phyloP scores from a whole-genome alignment of 2,113 vertebrate genomes.

The Seriola dumerili region DNA sequence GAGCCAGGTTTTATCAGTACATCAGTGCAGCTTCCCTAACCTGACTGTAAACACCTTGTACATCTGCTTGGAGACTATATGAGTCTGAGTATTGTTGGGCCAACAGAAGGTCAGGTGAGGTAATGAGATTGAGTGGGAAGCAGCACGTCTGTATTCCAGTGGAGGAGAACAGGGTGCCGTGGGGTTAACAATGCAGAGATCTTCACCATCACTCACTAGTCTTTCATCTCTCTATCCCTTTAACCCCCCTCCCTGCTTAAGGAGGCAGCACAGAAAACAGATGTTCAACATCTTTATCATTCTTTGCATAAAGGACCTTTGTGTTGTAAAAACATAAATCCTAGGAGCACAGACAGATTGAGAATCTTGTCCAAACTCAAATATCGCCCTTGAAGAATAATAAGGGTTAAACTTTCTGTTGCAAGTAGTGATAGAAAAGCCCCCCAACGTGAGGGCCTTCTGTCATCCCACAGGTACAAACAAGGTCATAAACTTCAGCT shows the following conservation, averaged over 20 bases:
- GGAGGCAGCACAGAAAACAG: slow-evolving; percentile 41
- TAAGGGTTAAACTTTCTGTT: slow-evolving; percentile 33
- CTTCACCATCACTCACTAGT: slow-evolving; percentile 59
- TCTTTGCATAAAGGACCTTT: slow-evolving; percentile 37
- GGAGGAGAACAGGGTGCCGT: slow-evolving; percentile 23
- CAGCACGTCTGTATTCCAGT: slow-evolving; percentile 39
- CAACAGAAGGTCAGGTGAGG: slow-evolving; percentile 43
- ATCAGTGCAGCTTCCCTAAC: slow-evolving; percentile 4
- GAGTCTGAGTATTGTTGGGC: slow-evolving; percentile 11
- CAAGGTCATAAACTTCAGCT: slow-evolving; percentile 51
- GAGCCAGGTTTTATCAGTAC: slow-evolving; percentile 13
- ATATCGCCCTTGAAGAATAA: slow-evolving; percentile 27
- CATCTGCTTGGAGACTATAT: not conserved
- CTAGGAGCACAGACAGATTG: slow-evolving; percentile 15
- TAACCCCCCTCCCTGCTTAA: slow-evolving; percentile 46
- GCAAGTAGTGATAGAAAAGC: slow-evolving; percentile 31
- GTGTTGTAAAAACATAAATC: slow-evolving; percentile 34
- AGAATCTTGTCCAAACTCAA: slow-evolving; percentile 23
- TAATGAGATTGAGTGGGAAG: slow-evolving; percentile 42
- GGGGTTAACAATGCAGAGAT: slow-evolving; percentile 68
- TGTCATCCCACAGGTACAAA: slow-evolving; percentile 54
- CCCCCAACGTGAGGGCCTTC: slow-evolving; percentile 51
- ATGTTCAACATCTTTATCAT: slow-evolving; percentile 52
- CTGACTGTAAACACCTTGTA: slow-evolving; percentile 17
- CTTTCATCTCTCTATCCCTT: slow-evolving; percentile 65